These are phyloP conservation scores for Fissipunctia ypsillon DNA, from an alignment of 2,888 invertebrate species.

Conservation along the genomic window DNA sequence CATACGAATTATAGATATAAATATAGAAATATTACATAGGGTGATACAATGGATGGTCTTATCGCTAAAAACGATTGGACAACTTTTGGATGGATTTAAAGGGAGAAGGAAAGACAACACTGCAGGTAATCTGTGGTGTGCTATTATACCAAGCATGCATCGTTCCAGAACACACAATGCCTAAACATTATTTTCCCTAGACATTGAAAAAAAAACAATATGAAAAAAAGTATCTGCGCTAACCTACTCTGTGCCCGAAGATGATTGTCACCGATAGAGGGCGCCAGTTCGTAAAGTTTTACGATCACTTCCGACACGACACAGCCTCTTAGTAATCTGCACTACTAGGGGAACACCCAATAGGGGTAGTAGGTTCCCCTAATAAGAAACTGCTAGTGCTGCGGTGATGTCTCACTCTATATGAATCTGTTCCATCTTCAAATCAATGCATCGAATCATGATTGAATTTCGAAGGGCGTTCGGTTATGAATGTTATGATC, in stretches of 20 bases:
- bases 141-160: no score
- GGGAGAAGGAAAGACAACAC: no score
- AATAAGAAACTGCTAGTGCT: constrained; percentile 37
- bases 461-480: constrained; percentile 55
- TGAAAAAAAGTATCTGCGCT: constrained; percentile 1
- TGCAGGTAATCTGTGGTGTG: no score
- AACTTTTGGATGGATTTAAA: no score
- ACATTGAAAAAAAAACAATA: no score
- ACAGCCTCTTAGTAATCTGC: constrained; percentile 65
- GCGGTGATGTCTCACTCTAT: constrained; percentile 58
- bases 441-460: constrained; percentile 58
- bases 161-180: no score
- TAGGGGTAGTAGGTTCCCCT: constrained; percentile 47
- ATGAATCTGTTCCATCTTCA: constrained; percentile 57
- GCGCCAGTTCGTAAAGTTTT: constrained; percentile 90
- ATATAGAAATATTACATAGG: no score
- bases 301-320: constrained; percentile 86
- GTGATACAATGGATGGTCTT: no score
- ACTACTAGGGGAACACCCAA: constrained; percentile 63
- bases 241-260: constrained; percentile 73
- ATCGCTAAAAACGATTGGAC: no score
- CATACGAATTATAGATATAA: no score
- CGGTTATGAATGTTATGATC: constrained; percentile 48
- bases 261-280: constrained; percentile 89
- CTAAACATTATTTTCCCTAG: no score